Evolutionary conservation across 2,888 invertebrate genomes (phyloP), one percentile per base, ranked within the genome.

Genomic region (Steinernema hermaphroditum): DNA sequence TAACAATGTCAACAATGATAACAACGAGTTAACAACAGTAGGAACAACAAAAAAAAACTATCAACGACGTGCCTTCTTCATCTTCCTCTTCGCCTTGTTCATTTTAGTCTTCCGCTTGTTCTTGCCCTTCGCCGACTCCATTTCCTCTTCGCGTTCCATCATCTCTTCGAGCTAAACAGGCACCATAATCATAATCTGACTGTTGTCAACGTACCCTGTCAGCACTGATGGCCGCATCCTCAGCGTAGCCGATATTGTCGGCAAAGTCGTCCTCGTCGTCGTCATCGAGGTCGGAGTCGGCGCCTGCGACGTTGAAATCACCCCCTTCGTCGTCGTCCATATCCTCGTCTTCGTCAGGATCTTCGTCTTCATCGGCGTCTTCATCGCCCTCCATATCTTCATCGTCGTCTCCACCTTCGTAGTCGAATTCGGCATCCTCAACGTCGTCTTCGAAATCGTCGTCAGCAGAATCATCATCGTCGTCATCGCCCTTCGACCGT

Each of bases 391-490:
- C 44, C 2, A 77, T 68, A 34, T 68, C 69, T 49, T 34, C 75
- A 19, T 46, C 69, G 41, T 32, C 74, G 41, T n/a, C 71, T n/a
- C 49, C 72, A 27, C 16, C 74, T 22, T 69, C 74, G 16, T 75
- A 79, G 37, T 70, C 77, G 9, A 71, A 76, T 0, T 77, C 81
- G 24, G 73, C 77, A 0, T 74, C 79, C 9, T 69, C 32, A 27
- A 71, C 41, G 68, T 80, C 80, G 27, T 79, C 80, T 22, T 78
- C 80, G 24, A 76, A 89, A 0, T 90, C 88, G 14, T 87, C 87
- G 85, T 89, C 89, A 19, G 88, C 89, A 19, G 81, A 80, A 54
- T 79, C 78, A n/a, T 70, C 70, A 57, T 78, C 81, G 8, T 77
- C 79, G 19, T 77, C 76, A 78, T 81, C 81, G 82, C 80, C 84